Base-by-base conservation (phyloP, 1,140 invertebrate species). In the Drosophila parvula region DNA sequence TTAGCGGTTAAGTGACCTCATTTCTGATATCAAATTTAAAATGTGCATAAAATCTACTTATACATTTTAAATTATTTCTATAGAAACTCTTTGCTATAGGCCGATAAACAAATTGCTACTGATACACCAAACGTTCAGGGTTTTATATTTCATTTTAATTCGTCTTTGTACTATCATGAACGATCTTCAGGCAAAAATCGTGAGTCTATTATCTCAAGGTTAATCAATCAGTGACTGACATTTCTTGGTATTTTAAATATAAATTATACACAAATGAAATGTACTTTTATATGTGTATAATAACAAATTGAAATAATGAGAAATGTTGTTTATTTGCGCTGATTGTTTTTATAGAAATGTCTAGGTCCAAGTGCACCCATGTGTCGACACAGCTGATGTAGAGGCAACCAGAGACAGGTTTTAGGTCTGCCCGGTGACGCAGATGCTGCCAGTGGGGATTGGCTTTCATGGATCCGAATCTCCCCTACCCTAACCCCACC, bases 361-460 rank as follows among this genome's bases (percentile, higher is more conserved):
- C 45, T 30, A 58, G 55, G 67, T 71, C 67, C 74, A 59, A 58
- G 61, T 69, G 43, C 53, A 68, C 43, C 38, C 38, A 43, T 59
- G 32, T 38, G 43, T 36, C 65, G 65, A 71, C 68, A 71, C 68
- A 71, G 68, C 68, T 71, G 68, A 71, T 56, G 67, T 55, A 55
- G 30, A 38, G 61, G 59, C 57, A 78, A 62, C 76, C 22, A 60
- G 38, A 55, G 51, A 55, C 51, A 55, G 79, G 79, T 81, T 81
- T 81, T 64, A 12, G 32, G 56, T 64, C 61, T 67, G 47, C 38
- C 45, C 45, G 53, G 44, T 73, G 69, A 73, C 69, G 69, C 68
- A 73, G 69, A 71, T 68, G 60, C 38, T 68, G 60, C 38, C 64
- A 41, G 48, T 55, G 71, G 69, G 69, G 67, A 71, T 73, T 71